phyloP scores from a whole-genome alignment of 2,888 invertebrate species.

The Patella caerulea region DNA sequence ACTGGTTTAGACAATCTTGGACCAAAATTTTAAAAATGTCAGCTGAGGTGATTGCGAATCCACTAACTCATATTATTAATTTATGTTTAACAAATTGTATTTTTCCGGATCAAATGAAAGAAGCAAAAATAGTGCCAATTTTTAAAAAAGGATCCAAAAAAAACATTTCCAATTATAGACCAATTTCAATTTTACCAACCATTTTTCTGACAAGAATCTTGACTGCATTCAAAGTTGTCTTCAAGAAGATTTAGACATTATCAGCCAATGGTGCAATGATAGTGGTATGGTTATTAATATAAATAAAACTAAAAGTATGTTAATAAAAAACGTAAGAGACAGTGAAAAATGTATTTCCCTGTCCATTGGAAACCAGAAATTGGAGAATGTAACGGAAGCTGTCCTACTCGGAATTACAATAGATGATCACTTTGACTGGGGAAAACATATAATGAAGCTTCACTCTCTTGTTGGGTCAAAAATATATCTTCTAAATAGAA shows the following conservation, averaged over 20 bases:
- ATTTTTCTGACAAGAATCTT: not conserved
- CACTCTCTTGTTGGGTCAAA: not conserved
- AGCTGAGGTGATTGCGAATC: not conserved
- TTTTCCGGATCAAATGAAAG: not conserved
- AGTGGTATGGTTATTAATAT: too few relatives aligned
- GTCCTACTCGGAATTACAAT: too few relatives aligned
- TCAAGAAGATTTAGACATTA: not conserved
- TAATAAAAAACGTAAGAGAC: not conserved
- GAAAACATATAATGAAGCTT: too few relatives aligned
- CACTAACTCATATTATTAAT: not conserved
- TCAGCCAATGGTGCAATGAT: not conserved
- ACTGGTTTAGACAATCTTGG: not conserved
- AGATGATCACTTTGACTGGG: too few relatives aligned
- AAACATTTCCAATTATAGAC: not conserved
- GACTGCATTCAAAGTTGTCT: constrained; percentile 1
- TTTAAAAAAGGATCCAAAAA: not conserved
- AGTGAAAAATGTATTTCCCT: not conserved
- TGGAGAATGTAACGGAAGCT: not conserved
- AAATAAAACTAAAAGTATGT: not conserved
- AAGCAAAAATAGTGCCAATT: not conserved
- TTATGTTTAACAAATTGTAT: not conserved
- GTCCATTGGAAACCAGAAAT: not conserved
- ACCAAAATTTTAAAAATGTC: not conserved
- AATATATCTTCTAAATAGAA: constrained; percentile 2
- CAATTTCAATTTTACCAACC: not conserved